These are phyloP conservation scores for Ericerus pela DNA, from an alignment of 1,140 invertebrate species.

Conservation along the genomic window DNA sequence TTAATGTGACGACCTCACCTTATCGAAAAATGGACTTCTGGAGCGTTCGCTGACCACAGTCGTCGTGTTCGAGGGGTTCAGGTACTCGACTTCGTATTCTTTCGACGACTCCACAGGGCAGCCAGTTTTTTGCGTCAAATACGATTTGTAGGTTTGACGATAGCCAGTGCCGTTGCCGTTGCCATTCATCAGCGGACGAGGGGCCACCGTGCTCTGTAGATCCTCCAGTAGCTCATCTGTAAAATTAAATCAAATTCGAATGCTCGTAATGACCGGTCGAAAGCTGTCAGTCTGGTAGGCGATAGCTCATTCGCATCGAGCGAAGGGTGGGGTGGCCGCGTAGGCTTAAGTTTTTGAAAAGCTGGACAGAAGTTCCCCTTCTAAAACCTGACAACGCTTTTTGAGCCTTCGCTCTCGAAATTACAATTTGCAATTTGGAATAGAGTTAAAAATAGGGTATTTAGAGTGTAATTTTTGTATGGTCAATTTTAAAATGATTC, in stretches of 20 bases:
- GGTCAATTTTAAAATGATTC: too few relatives aligned
- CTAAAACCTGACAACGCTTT: too few relatives aligned
- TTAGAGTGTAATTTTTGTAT: too few relatives aligned
- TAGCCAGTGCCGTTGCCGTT: constrained; percentile 19
- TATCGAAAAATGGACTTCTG: not conserved
- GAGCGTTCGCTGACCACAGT: constrained; percentile 28
- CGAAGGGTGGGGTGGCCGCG: too few relatives aligned
- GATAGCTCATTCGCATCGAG: too few relatives aligned
- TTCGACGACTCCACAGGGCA: constrained; percentile 16
- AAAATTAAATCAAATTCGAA: constrained; percentile 14
- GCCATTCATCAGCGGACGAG: not conserved
- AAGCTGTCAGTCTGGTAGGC: too few relatives aligned
- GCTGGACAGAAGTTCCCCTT: too few relatives aligned
- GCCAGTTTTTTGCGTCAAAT: constrained; percentile 17
- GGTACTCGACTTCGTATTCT: constrained; percentile 35
- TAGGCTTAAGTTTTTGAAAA: too few relatives aligned
- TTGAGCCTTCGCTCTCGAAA: too few relatives aligned
- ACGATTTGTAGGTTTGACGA: constrained; percentile 22
- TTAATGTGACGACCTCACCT: not conserved
- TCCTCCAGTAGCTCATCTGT: constrained; percentile 38
- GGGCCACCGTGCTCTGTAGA: constrained; percentile 33
- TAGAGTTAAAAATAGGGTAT: too few relatives aligned
- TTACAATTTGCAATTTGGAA: too few relatives aligned
- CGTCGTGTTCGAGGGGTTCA: constrained; percentile 34
- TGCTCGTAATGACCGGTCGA: too few relatives aligned